Percentiles rank a stretch among this genome's conserved stretches.
Conservation (phyloP, 1,140 invertebrate genomes). For the Chlorops oryzae region DNA sequence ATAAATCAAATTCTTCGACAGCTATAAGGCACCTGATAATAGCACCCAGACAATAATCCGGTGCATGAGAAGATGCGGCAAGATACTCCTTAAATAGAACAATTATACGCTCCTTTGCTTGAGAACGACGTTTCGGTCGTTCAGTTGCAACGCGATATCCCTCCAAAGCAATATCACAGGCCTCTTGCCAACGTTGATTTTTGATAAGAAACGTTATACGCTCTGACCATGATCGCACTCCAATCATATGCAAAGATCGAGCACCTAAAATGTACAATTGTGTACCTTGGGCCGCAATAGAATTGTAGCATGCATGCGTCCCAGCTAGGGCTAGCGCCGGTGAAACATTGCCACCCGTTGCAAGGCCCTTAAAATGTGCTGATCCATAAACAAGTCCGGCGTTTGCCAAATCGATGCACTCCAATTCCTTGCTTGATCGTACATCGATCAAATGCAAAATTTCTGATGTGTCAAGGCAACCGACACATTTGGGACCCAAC, state of each 20-base stretch:
- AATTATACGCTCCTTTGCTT: constrained; percentile 43
- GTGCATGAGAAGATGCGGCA: constrained; percentile 31
- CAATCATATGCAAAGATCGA: constrained; percentile 71
- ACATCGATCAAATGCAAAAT: constrained; percentile 85
- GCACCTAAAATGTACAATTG: constrained; percentile 81
- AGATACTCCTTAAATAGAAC: constrained; percentile 43
- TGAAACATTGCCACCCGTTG: constrained; percentile 61
- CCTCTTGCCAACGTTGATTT: constrained; percentile 59
- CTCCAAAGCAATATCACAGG: constrained; percentile 51
- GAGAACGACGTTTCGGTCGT: constrained; percentile 31
- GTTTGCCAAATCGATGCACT: constrained; percentile 72
- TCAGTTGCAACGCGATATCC: constrained; percentile 38
- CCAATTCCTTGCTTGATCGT: constrained; percentile 75
- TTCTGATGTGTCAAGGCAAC: constrained; percentile 78
- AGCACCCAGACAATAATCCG: constrained; percentile 40
- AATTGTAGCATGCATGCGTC: constrained; percentile 85
- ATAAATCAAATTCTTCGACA: constrained; percentile 35
- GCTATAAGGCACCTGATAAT: constrained; percentile 43
- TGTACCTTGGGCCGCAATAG: constrained; percentile 72
- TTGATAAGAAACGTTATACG: constrained; percentile 56
- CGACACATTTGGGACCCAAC: constrained; percentile 81
- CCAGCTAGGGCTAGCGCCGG: constrained; percentile 57
- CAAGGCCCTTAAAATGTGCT: constrained; percentile 87
- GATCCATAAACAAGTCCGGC: constrained; percentile 86
- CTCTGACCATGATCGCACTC: constrained; percentile 77